These are phyloP conservation scores for Neotragus moschatus DNA, from an alignment of 2,113 vertebrate genomes.

Conservation along the genomic window DNA sequence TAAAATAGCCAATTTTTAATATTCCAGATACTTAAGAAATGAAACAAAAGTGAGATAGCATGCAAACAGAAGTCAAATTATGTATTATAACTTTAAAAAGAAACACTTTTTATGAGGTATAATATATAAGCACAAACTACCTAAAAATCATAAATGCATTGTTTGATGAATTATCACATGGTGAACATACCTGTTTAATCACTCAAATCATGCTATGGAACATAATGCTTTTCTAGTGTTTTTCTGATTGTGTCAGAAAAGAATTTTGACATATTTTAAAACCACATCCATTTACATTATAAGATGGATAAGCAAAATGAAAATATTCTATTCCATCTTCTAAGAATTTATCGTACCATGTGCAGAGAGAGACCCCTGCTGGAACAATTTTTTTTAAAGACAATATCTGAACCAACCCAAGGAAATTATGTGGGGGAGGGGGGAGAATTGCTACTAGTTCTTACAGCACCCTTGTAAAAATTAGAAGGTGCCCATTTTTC, in stretches of 20 bases:
- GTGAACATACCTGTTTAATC: not conserved
- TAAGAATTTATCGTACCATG: conserved; percentile 45
- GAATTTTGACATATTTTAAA: conserved; percentile 10
- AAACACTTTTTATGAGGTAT: not conserved
- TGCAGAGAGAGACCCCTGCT: conserved; percentile 79
- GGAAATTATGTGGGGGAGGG: not conserved
- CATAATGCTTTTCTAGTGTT: not conserved
- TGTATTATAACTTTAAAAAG: not conserved
- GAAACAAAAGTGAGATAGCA: not conserved
- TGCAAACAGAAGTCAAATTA: not conserved
- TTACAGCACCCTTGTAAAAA: not conserved
- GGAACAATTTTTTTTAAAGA: conserved; percentile 47
- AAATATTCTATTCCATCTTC: not conserved
- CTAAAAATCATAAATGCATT: not conserved
- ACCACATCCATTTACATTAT: not conserved
- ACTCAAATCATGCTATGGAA: not conserved
- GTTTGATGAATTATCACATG: not conserved
- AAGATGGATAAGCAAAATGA: not conserved
- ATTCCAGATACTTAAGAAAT: not conserved
- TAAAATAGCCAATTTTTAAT: not conserved
- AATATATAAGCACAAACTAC: not conserved
- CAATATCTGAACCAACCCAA: not conserved
- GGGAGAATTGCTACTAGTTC: not conserved
- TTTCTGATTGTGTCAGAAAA: conserved; percentile 21
- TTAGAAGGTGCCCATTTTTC: not conserved